Percentiles rank a stretch among this genome's conserved stretches.
Conservation (phyloP, 2,797 vertebrate genomes). For the Falco novaeseelandiae region DNA sequence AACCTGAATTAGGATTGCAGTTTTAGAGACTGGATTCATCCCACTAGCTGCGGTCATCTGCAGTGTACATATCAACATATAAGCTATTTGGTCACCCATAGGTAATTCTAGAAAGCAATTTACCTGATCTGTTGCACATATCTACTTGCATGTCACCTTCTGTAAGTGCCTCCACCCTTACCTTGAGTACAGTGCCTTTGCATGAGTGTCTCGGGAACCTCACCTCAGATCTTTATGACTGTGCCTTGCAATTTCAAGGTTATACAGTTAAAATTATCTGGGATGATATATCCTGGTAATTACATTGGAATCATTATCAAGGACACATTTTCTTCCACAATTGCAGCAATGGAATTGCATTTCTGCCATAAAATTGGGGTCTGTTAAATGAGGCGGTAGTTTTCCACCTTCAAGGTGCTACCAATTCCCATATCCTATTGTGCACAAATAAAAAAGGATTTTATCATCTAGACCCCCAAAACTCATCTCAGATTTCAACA, state of each 20-base stretch:
- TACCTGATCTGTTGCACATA: not conserved
- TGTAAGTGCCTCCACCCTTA: not conserved
- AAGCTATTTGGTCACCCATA: not conserved
- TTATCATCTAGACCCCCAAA: not conserved
- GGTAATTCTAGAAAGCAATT: not conserved
- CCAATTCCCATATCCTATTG: not conserved
- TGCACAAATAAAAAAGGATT: not conserved
- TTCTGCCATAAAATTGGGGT: not conserved
- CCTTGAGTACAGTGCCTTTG: not conserved
- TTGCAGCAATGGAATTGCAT: not conserved
- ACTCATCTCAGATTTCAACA: not conserved
- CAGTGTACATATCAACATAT: not conserved
- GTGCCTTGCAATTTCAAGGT: not conserved
- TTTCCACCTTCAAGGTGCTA: conserved; percentile 6
- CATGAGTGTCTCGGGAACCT: not conserved
- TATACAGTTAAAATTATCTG: not conserved
- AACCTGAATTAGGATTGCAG: not conserved
- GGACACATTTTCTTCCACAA: not conserved
- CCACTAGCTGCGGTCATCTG: not conserved
- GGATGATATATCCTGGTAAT: not conserved
- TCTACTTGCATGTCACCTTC: not conserved
- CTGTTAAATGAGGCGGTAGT: not conserved
- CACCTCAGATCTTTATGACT: not conserved
- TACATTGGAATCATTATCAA: not conserved
- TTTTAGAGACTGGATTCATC: not conserved